These are phyloP conservation scores for Meriones unguiculatus DNA, from an alignment of 2,113 vertebrate genomes.

Conservation along the genomic window DNA sequence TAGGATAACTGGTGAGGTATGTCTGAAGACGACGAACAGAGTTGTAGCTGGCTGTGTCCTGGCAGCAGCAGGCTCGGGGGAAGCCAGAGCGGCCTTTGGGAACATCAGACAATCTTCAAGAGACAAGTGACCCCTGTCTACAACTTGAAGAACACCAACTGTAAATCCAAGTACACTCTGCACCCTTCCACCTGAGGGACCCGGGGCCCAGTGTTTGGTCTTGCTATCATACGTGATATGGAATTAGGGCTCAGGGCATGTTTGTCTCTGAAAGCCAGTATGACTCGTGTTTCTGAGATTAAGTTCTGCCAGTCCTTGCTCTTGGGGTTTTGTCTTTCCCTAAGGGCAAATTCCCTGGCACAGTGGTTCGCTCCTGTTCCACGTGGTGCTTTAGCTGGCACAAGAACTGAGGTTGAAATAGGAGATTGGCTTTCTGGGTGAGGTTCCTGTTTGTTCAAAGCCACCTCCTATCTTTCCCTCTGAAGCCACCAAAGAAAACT, in stretches of 20 bases:
- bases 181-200: neutral
- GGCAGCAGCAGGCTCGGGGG: neutral
- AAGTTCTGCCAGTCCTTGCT: conserved; percentile 13
- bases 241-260: conserved; percentile 22
- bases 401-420: conserved; percentile 77
- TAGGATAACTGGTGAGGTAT: neutral
- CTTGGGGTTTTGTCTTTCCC: conserved; percentile 58
- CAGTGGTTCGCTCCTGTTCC: conserved; percentile 29
- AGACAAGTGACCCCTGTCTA: neutral
- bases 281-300: conserved; percentile 41
- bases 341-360: conserved; percentile 60
- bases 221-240: conserved; percentile 69
- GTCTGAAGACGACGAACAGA: neutral
- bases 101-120: neutral
- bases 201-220: conserved; percentile 38
- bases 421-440: conserved; percentile 78
- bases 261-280: conserved; percentile 36
- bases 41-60: neutral
- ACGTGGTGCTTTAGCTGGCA: conserved; percentile 61
- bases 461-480: conserved; percentile 65
- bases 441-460: conserved; percentile 81
- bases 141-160: neutral
- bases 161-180: neutral
- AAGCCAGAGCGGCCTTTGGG: neutral
- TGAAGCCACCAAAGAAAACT: conserved; percentile 79